phyloP scores from a whole-genome alignment of 2,797 vertebrate genomes.

The Coregonus suidteri region DNA sequence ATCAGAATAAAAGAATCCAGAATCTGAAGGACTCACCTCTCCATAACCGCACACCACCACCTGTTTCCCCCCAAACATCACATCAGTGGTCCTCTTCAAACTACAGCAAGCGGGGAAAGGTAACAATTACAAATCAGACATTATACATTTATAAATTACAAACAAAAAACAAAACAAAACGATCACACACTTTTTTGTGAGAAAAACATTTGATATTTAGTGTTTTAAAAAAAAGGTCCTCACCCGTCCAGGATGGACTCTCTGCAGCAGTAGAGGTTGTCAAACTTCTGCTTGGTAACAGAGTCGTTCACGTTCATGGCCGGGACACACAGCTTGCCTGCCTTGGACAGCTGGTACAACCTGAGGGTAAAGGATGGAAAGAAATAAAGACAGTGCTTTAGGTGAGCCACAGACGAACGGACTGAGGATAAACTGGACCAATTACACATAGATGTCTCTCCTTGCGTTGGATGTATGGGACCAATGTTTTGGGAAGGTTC shows the following conservation, averaged over 20 bases:
- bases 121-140: no score
- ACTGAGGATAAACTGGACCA: background rate
- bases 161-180: no score
- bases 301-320: conserved; percentile 99
- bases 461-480: no score
- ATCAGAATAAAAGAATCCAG: no score
- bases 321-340: conserved; percentile 94
- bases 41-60: conserved; percentile 97
- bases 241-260: conserved; percentile 97
- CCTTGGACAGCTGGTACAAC: conserved; percentile 97
- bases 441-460: no score
- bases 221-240: conserved; percentile 50
- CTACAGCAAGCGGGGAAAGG: conserved; percentile 66
- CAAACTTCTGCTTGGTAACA: conserved; percentile 98
- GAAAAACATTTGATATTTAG: no score
- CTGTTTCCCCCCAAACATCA: conserved; percentile 99
- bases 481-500: background rate
- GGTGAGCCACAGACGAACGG: conserved; percentile 15
- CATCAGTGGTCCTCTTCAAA: conserved; percentile 97
- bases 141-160: no score
- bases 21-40: conserved; percentile 72
- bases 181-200: no score
- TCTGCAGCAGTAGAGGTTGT: conserved; percentile 81
- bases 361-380: conserved; percentile 62
- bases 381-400: background rate